These are phyloP conservation scores for Buathra laborator DNA, from an alignment of 2,888 invertebrate species.

Conservation along the genomic window DNA sequence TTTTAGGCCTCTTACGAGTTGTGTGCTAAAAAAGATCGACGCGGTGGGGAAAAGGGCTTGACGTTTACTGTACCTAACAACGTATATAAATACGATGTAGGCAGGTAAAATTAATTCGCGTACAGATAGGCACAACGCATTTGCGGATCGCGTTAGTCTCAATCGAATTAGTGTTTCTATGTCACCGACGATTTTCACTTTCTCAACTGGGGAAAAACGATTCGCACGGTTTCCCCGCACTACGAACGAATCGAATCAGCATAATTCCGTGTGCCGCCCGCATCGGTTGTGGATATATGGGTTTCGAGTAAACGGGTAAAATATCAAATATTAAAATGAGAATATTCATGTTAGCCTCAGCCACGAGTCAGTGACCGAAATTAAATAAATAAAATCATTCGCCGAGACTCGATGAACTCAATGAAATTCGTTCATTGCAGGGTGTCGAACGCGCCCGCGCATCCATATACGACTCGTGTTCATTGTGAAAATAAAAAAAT, in stretches of 20 bases:
- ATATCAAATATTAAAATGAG: not conserved
- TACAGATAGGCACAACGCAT: too few relatives aligned
- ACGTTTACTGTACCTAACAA: too few relatives aligned
- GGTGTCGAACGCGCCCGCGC: slow-evolving; percentile 3
- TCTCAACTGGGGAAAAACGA: slow-evolving; percentile 20
- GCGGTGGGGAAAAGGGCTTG: too few relatives aligned
- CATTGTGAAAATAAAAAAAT: slow-evolving; percentile 41
- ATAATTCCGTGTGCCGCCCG: not conserved
- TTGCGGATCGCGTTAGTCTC: too few relatives aligned
- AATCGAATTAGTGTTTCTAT: not conserved
- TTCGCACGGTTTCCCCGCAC: slow-evolving; percentile 10
- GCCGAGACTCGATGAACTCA: not conserved
- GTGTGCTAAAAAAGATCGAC: too few relatives aligned
- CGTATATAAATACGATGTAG: too few relatives aligned
- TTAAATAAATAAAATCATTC: not conserved
- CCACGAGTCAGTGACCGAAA: not conserved
- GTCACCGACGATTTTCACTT: slow-evolving; percentile 28
- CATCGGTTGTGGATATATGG: not conserved
- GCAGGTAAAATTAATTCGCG: too few relatives aligned
- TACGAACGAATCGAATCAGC: slow-evolving; percentile 9
- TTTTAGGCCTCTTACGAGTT: too few relatives aligned
- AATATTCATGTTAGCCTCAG: not conserved
- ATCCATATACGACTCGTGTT: slow-evolving; percentile 41
- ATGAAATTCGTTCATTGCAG: not conserved
- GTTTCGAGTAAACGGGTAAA: not conserved